Conservation (phyloP, 92 coral and sea anemone genomes). For the Siderastrea radians region DNA sequence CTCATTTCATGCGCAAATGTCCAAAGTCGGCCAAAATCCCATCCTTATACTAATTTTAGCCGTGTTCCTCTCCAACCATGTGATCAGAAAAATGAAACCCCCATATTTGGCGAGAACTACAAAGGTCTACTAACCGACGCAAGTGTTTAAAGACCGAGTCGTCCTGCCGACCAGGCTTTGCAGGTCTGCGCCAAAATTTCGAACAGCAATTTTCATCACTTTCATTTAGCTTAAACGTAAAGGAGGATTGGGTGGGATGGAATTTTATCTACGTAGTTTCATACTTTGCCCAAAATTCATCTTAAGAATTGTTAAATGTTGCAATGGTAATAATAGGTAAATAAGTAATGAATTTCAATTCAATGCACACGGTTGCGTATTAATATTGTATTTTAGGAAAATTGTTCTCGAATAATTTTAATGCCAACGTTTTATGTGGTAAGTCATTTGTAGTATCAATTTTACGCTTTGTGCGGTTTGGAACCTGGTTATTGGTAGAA, state of each 20-base stretch:
- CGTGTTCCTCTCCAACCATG: too few relatives aligned
- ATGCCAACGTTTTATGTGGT: constrained; percentile 10
- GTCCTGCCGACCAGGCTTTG: not conserved
- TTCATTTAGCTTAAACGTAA: not conserved
- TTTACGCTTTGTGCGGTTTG: not conserved
- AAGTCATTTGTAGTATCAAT: constrained; percentile 34
- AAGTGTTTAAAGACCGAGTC: not conserved
- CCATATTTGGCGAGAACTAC: too few relatives aligned
- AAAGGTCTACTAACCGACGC: too few relatives aligned
- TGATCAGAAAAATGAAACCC: too few relatives aligned
- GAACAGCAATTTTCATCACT: not conserved
- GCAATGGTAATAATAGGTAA: constrained; percentile 31
- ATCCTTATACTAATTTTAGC: too few relatives aligned
- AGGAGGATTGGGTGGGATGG: constrained; percentile 18
- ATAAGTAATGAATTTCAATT: constrained; percentile 26
- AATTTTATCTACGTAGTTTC: constrained; percentile 8
- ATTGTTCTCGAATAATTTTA: constrained; percentile 32
- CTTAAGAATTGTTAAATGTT: constrained; percentile 15
- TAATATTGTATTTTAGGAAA: constrained; percentile 49
- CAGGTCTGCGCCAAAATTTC: not conserved
- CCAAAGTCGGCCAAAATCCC: too few relatives aligned
- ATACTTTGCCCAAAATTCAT: constrained; percentile 21
- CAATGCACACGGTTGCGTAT: constrained; percentile 25
- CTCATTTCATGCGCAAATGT: too few relatives aligned
- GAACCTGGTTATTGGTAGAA: not conserved